These are phyloP conservation scores for Colletes collaris DNA, from an alignment of 2,888 invertebrate genomes.

Conservation along the genomic window DNA sequence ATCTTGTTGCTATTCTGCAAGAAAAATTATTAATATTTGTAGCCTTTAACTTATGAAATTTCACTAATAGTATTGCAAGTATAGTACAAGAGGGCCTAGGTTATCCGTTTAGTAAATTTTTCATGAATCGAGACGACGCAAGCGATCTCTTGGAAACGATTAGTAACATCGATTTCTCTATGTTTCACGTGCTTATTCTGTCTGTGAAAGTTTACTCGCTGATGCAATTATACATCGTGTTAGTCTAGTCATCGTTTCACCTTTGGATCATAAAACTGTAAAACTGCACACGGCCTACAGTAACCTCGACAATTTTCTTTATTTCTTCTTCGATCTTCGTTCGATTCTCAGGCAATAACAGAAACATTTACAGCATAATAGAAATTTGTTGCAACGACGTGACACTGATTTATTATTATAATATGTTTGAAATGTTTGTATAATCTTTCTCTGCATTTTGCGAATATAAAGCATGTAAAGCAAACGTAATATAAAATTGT, in stretches of 20 bases:
- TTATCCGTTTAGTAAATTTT: constrained; percentile 15
- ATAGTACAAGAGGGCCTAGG: too few species aligned
- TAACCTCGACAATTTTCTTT: not conserved
- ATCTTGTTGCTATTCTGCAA: too few species aligned
- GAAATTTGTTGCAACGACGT: too few species aligned
- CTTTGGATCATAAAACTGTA: not conserved
- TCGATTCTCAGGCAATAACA: not conserved
- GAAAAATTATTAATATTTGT: too few species aligned
- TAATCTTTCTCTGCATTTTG: too few species aligned
- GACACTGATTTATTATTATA: too few species aligned
- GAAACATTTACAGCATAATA: too few species aligned
- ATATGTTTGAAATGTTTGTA: too few species aligned
- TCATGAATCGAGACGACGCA: not conserved
- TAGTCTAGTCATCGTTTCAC: constrained; percentile 34
- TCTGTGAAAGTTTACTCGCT: constrained; percentile 44
- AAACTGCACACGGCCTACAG: not conserved
- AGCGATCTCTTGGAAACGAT: constrained; percentile 21
- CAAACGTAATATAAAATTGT: too few species aligned
- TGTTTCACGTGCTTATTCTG: not conserved
- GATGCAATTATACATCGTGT: constrained; percentile 24
- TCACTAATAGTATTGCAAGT: too few species aligned
- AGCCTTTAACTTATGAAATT: too few species aligned
- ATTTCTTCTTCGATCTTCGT: not conserved
- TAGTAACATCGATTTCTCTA: constrained; percentile 18
- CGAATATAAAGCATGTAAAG: too few species aligned